Conservation (phyloP, 2,113 vertebrate species). For the Notothenia coriiceps region DNA sequence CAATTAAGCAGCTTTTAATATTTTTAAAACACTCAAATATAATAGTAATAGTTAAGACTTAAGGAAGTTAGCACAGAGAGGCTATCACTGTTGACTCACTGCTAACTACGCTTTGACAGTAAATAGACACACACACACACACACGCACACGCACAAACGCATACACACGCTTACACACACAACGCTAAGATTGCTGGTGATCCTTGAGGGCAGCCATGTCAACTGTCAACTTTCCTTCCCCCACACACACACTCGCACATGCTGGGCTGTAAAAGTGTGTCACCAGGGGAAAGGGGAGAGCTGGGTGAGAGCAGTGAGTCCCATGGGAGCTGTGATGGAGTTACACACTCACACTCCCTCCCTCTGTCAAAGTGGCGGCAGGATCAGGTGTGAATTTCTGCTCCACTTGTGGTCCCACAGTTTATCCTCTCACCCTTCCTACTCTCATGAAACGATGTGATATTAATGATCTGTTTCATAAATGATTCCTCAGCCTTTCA, state of each 20-base stretch:
- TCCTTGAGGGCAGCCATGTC: constrained; percentile 56
- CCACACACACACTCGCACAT: constrained; percentile 1
- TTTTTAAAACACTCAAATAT: not conserved
- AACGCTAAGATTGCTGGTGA: not conserved
- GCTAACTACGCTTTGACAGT: constrained; percentile 29
- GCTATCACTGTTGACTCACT: constrained; percentile 27
- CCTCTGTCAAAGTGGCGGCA: constrained; percentile 14
- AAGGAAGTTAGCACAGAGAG: constrained; percentile 3
- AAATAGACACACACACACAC: not conserved
- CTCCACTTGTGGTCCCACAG: constrained; percentile 55
- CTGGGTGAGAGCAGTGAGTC: constrained; percentile 16
- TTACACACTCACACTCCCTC: constrained; percentile 24
- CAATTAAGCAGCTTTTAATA: not conserved
- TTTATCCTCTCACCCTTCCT: constrained; percentile 52
- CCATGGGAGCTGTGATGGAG: constrained; percentile 50
- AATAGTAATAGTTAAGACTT: not conserved
- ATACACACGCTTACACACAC: too few species aligned
- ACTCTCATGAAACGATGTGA: constrained; percentile 31
- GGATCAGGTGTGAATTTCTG: constrained; percentile 68
- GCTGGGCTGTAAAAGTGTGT: constrained; percentile 63
- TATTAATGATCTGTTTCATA: constrained; percentile 50
- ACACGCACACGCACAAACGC: too few species aligned
- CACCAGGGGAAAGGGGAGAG: constrained; percentile 42
- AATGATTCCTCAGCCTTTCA: constrained; percentile 22
- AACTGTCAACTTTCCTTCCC: constrained; percentile 47